A percentile compares a stretch with the other conserved stretches of the same genome.
Conservation (phyloP, 2,888 invertebrate species). For the Creontiades dilutus region DNA sequence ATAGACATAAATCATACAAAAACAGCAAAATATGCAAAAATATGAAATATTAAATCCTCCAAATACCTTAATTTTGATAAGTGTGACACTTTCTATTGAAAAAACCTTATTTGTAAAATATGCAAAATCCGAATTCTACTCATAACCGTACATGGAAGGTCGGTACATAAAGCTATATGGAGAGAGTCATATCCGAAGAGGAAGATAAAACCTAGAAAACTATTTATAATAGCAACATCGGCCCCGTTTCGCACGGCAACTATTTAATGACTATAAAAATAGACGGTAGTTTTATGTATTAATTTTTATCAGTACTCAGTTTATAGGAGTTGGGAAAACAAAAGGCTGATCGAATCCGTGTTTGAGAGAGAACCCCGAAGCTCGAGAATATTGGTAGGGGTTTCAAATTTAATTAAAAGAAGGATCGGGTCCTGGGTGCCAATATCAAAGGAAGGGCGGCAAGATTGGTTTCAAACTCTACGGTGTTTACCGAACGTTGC, state of each 20-base stretch:
- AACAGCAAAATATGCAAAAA: no score
- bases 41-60: no score
- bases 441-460: conserved; percentile 66
- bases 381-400: conserved; percentile 30
- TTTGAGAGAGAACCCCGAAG: conserved; percentile 13
- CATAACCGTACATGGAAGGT: no score
- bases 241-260: background rate
- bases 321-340: conserved; percentile 24
- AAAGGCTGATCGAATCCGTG: conserved; percentile 40
- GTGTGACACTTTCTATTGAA: no score
- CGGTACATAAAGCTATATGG: no score
- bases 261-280: no score
- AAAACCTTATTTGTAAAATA: no score
- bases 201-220: background rate
- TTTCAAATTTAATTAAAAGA: conserved; percentile 68
- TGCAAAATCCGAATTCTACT: no score
- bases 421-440: conserved; percentile 66
- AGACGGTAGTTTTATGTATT: background rate
- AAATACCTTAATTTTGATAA: no score
- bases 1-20: no score
- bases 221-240: background rate
- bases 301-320: background rate
- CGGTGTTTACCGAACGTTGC: conserved; percentile 70
- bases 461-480: conserved; percentile 71
- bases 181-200: no score